Base-by-base conservation (phyloP, 2,113 vertebrate genomes). In the Scolopax mira region DNA sequence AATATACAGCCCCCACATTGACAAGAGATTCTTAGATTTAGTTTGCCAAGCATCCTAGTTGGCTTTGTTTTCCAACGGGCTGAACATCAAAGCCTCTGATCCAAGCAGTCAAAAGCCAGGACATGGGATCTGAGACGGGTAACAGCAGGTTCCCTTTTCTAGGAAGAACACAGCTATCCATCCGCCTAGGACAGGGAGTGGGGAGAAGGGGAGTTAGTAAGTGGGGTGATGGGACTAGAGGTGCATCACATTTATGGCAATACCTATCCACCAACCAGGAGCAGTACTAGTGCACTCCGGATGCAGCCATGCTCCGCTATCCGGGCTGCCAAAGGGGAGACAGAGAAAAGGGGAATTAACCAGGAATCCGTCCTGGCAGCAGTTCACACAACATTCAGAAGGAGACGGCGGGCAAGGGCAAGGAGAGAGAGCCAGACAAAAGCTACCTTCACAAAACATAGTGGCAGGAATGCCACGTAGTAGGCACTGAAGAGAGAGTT, bases 401-500 rank as follows among this genome's bases (percentile, higher is more conserved):
- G 86, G 78, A 70, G 83, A 80, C 46, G 3, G 90, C 30, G 11
- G 90, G 93, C 71, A 82, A 91, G 88, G 78, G 92, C 61, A 30
- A 30, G 22, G 12, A 52, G 19, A 73, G 70, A 73, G 70, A 61
- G 70, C 18, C 35, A 54, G 51, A 37, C 25, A 72, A 85, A 66
- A 97, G 98, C 83, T 95, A 99, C 99, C 98, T 99, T 99, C 95
- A 99, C 99, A 78, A 99, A 99, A 97, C 99, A 99, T 71, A 99
- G 98, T 4, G 99, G 99, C 95, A 99, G 98, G 97, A 99, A 99
- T 21, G 99, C 99, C 78, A 99, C 99, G 0, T 99, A 99, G 97
- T 99, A 99, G 94, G 99, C 99, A 94, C 99, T 99, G 98, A 99
- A 99, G 92, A 99, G 98, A 54, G 99, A 99, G 97, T 99, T 99